Evolutionary conservation across 1,140 invertebrate species (phyloP), one percentile per base, ranked within the genome.

Genomic region (Heliothis subflexa): DNA sequence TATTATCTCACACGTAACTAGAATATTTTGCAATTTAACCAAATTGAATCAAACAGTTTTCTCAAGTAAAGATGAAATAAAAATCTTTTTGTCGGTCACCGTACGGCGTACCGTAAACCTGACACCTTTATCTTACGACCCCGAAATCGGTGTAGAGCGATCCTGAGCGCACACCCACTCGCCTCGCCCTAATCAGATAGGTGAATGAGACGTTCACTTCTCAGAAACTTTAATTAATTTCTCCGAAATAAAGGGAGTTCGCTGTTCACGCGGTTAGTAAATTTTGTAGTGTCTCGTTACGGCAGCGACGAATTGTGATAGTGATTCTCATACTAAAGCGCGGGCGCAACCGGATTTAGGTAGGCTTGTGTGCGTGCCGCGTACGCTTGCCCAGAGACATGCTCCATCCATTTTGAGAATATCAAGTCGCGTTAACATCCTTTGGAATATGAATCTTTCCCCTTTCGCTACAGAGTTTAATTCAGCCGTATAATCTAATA

Each of bases 181-280:
- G 83, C 62, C 83, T 82, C 76, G 78, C 78, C 83, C 82, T 86
- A 83, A 87, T 89, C 87, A 85, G 90, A 91, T 90, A 89, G 87
- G 83, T 86, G 77, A 83, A 83, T 79, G 83, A 85, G 81, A 71
- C 83, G 80, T 75, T 78, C 75, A 73, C 76, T 92, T 92, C 88
- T 87, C 77, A 62, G 89, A 89, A 92, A 87, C 64, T 86, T 84
- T 84, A 90, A 89, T 89, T 90, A 90, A 88, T 90, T 92, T 92
- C 89, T 85, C 84, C 85, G 89, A 91, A 92, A 82, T 83, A 64
- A 85, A 80, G 82, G 74, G 79, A 82, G 80, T 83, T 80, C 77
- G 74, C 64, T 77, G 81, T 83, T 83, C 76, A 81, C 81, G 78
- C 78, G 75, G 83, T 85, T 88, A 86, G 79, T 88, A 83, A 81